A percentile compares a stretch with the other conserved stretches of the same genome.
These are phyloP conservation scores for Ceratosolen solmsi DNA, from an alignment of 1,140 invertebrate species.

Conservation along the genomic window DNA sequence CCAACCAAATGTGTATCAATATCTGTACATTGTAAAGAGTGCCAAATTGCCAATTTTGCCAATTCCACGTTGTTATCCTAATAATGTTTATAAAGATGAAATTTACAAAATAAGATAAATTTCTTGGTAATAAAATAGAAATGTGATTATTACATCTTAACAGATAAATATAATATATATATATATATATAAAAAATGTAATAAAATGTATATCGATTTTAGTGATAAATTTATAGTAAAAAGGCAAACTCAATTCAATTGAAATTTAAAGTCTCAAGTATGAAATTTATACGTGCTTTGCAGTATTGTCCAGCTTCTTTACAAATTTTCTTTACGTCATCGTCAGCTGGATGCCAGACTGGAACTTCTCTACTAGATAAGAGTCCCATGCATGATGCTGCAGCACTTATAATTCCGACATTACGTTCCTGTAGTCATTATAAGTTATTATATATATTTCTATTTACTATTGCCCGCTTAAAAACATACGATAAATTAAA, in stretches of 20 bases:
- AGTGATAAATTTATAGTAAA: too few species aligned
- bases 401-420: constrained; percentile 88
- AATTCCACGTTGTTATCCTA: constrained; percentile 79
- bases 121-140: not conserved
- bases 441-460: not conserved
- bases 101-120: constrained; percentile 8
- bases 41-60: constrained; percentile 81
- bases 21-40: constrained; percentile 75
- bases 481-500: constrained; percentile 51
- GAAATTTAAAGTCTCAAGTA: not conserved
- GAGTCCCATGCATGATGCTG: constrained; percentile 86
- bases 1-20: constrained; percentile 80
- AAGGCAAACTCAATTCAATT: too few species aligned
- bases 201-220: not conserved
- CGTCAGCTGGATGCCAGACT: constrained; percentile 86
- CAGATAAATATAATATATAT: not conserved
- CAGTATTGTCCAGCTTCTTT: constrained; percentile 77
- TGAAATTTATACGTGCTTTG: constrained; percentile 71
- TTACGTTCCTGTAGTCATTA: constrained; percentile 76
- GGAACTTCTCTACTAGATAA: constrained; percentile 84
- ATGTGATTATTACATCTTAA: not conserved
- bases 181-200: not conserved
- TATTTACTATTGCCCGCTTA: not conserved
- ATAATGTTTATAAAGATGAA: constrained; percentile 4
- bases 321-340: constrained; percentile 80